Conservation (phyloP, 2,113 vertebrate species). For the Nasalis larvatus region DNA sequence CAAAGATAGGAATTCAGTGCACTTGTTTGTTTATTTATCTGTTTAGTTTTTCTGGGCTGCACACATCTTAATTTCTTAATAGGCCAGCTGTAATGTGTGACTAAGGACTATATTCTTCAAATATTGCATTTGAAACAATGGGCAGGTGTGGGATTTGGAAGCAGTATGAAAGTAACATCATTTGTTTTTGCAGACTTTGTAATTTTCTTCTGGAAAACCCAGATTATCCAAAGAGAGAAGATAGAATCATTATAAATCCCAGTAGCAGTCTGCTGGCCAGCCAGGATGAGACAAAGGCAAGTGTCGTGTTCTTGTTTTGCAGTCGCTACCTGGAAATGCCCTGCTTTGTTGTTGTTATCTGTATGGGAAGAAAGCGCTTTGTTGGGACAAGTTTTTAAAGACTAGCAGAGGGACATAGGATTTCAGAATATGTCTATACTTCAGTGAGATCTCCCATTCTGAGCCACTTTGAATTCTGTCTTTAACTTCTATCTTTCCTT, state of each 20-base stretch:
- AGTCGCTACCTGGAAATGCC: not conserved
- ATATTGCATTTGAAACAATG: not conserved
- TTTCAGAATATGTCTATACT: not conserved
- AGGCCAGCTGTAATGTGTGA: not conserved
- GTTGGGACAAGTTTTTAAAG: not conserved
- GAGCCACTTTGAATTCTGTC: not conserved
- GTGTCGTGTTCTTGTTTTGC: slow-evolving; percentile 50
- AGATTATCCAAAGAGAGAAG: slow-evolving; percentile 93
- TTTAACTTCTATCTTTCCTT: not conserved
- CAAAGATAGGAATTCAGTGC: not conserved
- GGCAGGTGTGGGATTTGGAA: not conserved
- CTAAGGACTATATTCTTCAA: not conserved
- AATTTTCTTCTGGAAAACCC: slow-evolving; percentile 97
- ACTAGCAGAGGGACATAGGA: not conserved
- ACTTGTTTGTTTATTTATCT: not conserved
- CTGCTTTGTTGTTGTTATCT: not conserved
- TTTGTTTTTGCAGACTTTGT: slow-evolving; percentile 91
- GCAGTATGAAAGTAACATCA: slow-evolving; percentile 38
- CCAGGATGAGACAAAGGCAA: slow-evolving; percentile 89
- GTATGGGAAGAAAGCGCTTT: not conserved
- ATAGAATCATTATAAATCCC: slow-evolving; percentile 87
- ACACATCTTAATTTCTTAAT: slow-evolving; percentile 18
- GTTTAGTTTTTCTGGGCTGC: not conserved
- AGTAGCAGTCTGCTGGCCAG: slow-evolving; percentile 95
- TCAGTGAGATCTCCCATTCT: not conserved